A percentile compares a stretch with the other conserved stretches of the same genome.
phyloP scores from a whole-genome alignment of 2,113 vertebrate genomes.

The Emydocephalus ijimae region DNA sequence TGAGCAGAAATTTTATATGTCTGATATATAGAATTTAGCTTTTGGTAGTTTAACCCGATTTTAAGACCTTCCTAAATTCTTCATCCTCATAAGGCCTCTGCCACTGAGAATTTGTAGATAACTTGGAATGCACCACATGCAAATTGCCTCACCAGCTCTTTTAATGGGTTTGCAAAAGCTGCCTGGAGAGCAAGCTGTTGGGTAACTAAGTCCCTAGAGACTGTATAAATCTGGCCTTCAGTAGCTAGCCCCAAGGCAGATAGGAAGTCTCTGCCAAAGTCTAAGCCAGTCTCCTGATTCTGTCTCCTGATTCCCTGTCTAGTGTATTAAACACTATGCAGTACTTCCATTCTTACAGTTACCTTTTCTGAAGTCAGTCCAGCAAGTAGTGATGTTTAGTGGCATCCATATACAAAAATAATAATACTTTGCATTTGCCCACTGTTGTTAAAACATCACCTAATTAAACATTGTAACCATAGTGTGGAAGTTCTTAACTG shows the following conservation, averaged over 20 bases:
- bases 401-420: constrained; percentile 25
- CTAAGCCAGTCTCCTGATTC: constrained; percentile 21
- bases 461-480: constrained; percentile 46
- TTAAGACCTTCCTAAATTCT: neutral
- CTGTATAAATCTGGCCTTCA: constrained; percentile 39
- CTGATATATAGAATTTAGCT: constrained; percentile 1
- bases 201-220: constrained; percentile 17
- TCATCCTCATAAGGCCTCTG: neutral
- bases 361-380: constrained; percentile 30
- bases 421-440: constrained; percentile 27
- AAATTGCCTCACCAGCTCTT: constrained; percentile 19
- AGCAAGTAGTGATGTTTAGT: constrained; percentile 17
- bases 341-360: constrained; percentile 29
- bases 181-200: constrained; percentile 20
- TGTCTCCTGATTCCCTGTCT: constrained; percentile 30
- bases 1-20: neutral
- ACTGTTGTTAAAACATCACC: constrained; percentile 33
- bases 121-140: constrained; percentile 9
- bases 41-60: neutral
- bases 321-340: constrained; percentile 17
- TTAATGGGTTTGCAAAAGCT: constrained; percentile 24
- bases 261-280: constrained; percentile 21
- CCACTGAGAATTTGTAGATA: constrained; percentile 19
- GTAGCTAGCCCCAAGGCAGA: constrained; percentile 28
- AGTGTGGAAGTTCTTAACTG: constrained; percentile 17